Base-by-base conservation (phyloP, 2,113 vertebrate species). In the Notarius lentiginosus region DNA sequence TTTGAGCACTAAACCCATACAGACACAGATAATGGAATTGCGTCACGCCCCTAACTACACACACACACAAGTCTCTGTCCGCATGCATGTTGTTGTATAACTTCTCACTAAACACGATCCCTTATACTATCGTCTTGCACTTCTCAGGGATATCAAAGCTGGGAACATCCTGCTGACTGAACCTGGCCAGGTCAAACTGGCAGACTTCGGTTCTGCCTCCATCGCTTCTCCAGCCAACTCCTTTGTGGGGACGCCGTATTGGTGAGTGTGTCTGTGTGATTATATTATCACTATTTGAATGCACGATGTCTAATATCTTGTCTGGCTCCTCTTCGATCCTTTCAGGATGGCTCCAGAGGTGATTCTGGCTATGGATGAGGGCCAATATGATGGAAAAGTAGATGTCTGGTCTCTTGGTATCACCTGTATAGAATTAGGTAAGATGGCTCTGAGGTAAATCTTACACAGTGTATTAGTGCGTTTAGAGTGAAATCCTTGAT, bases 341-440 rank as follows among this genome's bases (percentile, higher is more conserved):
- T 63, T 47, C 87, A 96, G 96, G 95, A 96, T 96, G 96, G 96
- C 96, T 91, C 96, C 96, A 0, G 96, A 96, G 87, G 96, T 96
- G 90, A 96, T 96, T 83, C 90, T 96, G 83, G 96, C 96, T 34
- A 96, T 96, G 96, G 96, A 96, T 60, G 96, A 96, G 86, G 96
- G 96, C 49, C 96, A 96, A 75, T 96, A 96, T 0, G 96, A 96
- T 83, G 95, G 95, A 85, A 96, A 96, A 85, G 95, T 96, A 87
- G 96, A 96, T 63, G 94, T 96, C 88, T 96, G 96, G 96, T 96
- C 96, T 17, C 92, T 96, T 84, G 96, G 96, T 65, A 96, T 96
- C 91, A 96, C 96, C 77, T 96, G 95, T 92, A 95, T 96, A 1
- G 96, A 96, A 89, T 90, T 96, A 88, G 95, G 96, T 96, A 90